Evolutionary conservation across 2,888 invertebrate species (phyloP).

Genomic region (Oscheius myriophilus): DNA sequence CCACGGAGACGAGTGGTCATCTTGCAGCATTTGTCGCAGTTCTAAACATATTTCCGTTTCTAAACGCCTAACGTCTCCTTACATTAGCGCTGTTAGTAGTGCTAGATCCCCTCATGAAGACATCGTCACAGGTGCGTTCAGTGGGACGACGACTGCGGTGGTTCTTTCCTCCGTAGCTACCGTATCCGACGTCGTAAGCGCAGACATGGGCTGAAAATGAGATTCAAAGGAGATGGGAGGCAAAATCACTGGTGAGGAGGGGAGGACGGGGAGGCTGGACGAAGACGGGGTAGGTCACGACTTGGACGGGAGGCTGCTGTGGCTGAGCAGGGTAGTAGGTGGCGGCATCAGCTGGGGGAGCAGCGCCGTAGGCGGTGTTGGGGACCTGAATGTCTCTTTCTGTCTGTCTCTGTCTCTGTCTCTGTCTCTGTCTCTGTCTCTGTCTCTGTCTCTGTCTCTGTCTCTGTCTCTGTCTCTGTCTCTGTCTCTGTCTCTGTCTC

Average conservation of each 20-base stretch:
- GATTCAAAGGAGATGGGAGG: not conserved
- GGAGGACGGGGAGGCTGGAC: slow-evolving; percentile 16
- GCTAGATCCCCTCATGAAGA: slow-evolving; percentile 11
- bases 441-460: not conserved
- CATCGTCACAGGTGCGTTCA: slow-evolving; percentile 21
- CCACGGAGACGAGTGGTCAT: slow-evolving; percentile 23
- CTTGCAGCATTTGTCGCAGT: slow-evolving; percentile 21
- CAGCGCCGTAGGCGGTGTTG: not conserved
- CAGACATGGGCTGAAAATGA: slow-evolving; percentile 16
- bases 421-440: not conserved
- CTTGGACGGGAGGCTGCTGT: slow-evolving; percentile 8
- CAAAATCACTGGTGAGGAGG: not conserved
- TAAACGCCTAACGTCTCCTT: not conserved
- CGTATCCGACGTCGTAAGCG: slow-evolving; percentile 13
- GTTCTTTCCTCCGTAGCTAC: slow-evolving; percentile 16
- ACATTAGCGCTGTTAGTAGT: slow-evolving; percentile 2
- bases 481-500: not conserved
- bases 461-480: not conserved
- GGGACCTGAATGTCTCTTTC: not conserved
- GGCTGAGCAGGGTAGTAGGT: not conserved
- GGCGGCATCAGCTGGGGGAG: not conserved
- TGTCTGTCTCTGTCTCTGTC: not conserved
- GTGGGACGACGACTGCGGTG: slow-evolving; percentile 14
- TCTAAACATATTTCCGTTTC: slow-evolving; percentile 9
- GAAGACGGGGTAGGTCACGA: slow-evolving; percentile 8